Evolutionary conservation across 1,140 invertebrate species (phyloP), one percentile per base, ranked within the genome.

Genomic region (Apis florea): DNA sequence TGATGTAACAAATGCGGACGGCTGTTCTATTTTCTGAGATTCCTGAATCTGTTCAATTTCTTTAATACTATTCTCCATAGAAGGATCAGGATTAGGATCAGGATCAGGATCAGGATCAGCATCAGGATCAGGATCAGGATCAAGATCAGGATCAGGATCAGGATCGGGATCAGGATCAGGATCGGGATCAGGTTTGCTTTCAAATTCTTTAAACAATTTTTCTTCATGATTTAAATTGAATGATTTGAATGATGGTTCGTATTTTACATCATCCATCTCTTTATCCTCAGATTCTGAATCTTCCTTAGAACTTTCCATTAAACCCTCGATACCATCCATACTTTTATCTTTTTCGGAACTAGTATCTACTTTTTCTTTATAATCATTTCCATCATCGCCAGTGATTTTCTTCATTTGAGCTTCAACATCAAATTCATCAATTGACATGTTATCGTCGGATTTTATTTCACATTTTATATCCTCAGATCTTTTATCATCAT

Each of bases 221-320:
- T 64, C 66, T 19, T 85, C 86, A 0, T 79, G 83, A 17, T 58
- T 72, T 31, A 85, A n/a, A 8, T 24, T 49, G 40, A 90, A 90
- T 21, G 85, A 80, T 31, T 91, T 92, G 54, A 92, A 92, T 10
- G 83, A 68, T 1, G 79, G 31, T 53, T 90, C 86, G 15, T 79
- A 85, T 8, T 91, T 90, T 2, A 87, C 24, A 51, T 92, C 91
- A 2, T 92, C 91, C 4, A 91, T 83, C 0, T 92, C 90, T 15
- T 86, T 89, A 19, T 93, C 90, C 15, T 93, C 93, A 0, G 90
- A 91, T 1, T 93, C 93, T 0, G 92, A 93, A 72, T 94, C 93
- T 73, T 94, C 93, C 64, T 93, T 93, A 0, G 92, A 93, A 49
- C 92, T 93, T 19, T 93, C 93, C 92, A 93, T 93, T 13, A 94